Evolutionary conservation across 2,113 vertebrate genomes (phyloP), one percentile per base, ranked within the genome.

Genomic region (Sapajus apella): DNA sequence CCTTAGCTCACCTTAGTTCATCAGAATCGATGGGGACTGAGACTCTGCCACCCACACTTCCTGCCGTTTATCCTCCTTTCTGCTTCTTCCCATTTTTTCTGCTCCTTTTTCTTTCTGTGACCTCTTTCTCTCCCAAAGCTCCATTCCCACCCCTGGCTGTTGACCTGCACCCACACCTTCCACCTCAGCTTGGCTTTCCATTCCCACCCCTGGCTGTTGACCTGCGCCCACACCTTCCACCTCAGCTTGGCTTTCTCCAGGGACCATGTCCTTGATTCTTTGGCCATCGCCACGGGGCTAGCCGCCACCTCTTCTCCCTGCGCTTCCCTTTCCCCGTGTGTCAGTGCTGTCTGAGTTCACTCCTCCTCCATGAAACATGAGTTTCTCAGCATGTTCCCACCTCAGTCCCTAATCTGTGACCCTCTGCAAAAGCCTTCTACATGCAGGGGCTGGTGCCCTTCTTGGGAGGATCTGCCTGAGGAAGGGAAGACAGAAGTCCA

Each of bases 401-500:
- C 7, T 35, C 84, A 76, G 84, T 50, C 37, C 27, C 3, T 14
- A 84, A 50, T 56, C 95, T 55, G 32, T 23, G 50, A 64, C 40
- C 45, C 68, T 43, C 25, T 13, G 14, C 50, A n/a, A 83, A 87
- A 84, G 95, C 9, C 35, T 79, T 64, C 68, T n/a, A 21, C 43
- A 12, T 21, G 4, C 6, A 76, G 91, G 77, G 56, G 25, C 18
- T 56, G 6, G 6, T 35, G 25, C 72, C 73, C 85, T 95, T 43
- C 20, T 32, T 25, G 40, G 61, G 43, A 35, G 55, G 61, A 27
- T 30, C 47, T n/a, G 91, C 47, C 47, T 72, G 56, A 70, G 58
- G n/a, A 89, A 84, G 70, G 80, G 17, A 70, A 75, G 93, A 89
- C 83, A 84, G 91, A 95, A 89, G 91, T 52, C 47, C 68, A 79